Conservation (phyloP, 2,888 invertebrate species). For the Andrena hattorfiana region DNA sequence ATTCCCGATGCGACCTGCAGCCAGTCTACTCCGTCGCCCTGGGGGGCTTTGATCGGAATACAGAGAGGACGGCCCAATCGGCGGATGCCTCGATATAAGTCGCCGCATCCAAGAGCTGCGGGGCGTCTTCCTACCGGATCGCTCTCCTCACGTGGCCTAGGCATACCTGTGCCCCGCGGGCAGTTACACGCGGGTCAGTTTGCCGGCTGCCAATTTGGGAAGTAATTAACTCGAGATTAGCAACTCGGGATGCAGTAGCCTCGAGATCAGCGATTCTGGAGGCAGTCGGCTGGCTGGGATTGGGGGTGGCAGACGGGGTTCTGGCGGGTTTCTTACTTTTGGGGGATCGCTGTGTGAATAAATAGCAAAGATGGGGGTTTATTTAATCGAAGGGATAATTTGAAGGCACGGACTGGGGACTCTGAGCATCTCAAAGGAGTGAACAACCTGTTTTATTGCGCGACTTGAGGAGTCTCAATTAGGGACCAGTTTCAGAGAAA, state of each 20-base stretch:
- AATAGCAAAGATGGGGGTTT: no score
- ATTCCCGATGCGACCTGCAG: constrained; percentile 65
- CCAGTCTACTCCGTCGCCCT: constrained; percentile 71
- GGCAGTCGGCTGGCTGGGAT: neutral
- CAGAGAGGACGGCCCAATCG: constrained; percentile 67
- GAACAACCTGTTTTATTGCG: no score
- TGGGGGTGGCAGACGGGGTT: neutral
- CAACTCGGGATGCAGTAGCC: neutral
- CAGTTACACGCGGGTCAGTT: constrained; percentile 20
- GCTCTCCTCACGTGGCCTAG: neutral
- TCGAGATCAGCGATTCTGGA: neutral
- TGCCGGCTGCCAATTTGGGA: constrained; percentile 28
- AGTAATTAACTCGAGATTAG: constrained; percentile 44
- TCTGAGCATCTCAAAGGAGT: no score
- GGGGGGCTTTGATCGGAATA: constrained; percentile 78
- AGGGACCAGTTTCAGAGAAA: no score
- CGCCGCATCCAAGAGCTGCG: constrained; percentile 7
- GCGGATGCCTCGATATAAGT: constrained; percentile 54
- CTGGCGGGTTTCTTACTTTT: neutral
- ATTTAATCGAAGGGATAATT: no score
- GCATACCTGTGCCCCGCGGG: neutral
- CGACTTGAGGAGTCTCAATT: no score
- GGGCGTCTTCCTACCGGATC: constrained; percentile 30
- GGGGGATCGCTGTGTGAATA: no score
- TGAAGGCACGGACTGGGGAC: no score